Evolutionary conservation across 1,140 invertebrate genomes (phyloP), one percentile per base, ranked within the genome.

Genomic region (Hyposmocoma kahamanoa): DNA sequence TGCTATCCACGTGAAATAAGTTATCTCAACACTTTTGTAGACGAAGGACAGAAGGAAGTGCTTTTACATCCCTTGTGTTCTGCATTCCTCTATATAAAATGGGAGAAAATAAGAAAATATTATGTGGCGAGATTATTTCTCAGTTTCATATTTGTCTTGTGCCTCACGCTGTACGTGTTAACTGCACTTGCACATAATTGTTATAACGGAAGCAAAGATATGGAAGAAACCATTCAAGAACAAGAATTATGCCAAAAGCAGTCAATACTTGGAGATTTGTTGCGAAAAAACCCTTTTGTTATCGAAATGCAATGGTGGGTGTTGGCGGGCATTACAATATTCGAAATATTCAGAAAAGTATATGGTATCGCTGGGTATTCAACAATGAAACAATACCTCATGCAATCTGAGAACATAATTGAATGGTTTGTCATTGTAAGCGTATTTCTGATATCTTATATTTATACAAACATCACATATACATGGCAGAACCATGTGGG

Each of bases 61-160:
- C 72, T 96, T 0, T 87, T 94, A 43, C 94, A 96, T 87, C 94
- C 94, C 0, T 68, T 96, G 0, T 95, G 94, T 62, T 93, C 93
- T 3, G 93, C 94, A 0, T 96, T 96, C 75, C 74, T 96, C 0
- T 91, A 95, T 64, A 89, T 95, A 11, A 95, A 96, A 73, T 96
- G 95, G 95, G 91, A 95, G 57, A 95, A 95, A 73, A 95, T 96
- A 54, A 87, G 94, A n/a, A 94, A 94, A 75, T 95, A 95, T 67
- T 96, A 96, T 64, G 91, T 95, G 4, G 92, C 91, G 0, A 88
- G 94, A 48, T 81, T 95, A 47, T 87, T 95, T 34, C 91, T 96
- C 62, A 95, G 93, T 73, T 90, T 94, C 46, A 89, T 94, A 30
- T 95, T 95, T 66, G 92, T 95, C 47, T 71, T 95, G 10, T 92